A percentile compares a stretch with the other conserved stretches of the same genome.
Conservation (phyloP, 2,888 invertebrate genomes). For the Blastobasis lacticolella region DNA sequence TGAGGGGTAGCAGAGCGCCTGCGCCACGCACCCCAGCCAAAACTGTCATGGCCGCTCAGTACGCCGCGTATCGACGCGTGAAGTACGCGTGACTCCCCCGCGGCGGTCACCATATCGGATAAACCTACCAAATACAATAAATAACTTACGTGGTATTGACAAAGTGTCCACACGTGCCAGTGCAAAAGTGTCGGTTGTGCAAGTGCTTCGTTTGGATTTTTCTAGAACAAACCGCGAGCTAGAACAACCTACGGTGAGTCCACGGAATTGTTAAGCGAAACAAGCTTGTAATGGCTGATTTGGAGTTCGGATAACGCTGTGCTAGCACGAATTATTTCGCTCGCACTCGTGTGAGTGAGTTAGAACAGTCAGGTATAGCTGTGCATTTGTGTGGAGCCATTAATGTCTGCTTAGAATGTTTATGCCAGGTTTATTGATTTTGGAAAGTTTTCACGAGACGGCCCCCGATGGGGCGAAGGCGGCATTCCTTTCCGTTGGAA, state of each 20-base stretch:
- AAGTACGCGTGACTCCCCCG: slow-evolving; percentile 33
- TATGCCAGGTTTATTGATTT: slow-evolving; percentile 44
- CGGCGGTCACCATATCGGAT: slow-evolving; percentile 6
- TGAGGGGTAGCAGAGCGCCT: slow-evolving; percentile 35
- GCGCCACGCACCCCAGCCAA: slow-evolving; percentile 47
- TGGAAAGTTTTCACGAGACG: slow-evolving; percentile 29
- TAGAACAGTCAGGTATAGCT: neutral
- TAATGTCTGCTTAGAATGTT: slow-evolving; percentile 34
- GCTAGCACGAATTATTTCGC: slow-evolving; percentile 5
- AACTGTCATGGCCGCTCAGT: slow-evolving; percentile 68
- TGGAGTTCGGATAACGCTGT: slow-evolving; percentile 7
- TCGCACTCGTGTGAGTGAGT: slow-evolving; percentile 17
- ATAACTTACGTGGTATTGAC: slow-evolving; percentile 22
- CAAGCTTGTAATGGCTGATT: slow-evolving; percentile 11
- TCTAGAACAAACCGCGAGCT: slow-evolving; percentile 34
- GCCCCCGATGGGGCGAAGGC: neutral
- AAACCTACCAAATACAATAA: slow-evolving; percentile 2
- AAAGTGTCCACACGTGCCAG: slow-evolving; percentile 15
- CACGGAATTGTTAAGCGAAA: slow-evolving; percentile 17
- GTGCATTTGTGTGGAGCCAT: slow-evolving; percentile 23
- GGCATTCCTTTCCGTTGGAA: too few species aligned
- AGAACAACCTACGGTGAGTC: slow-evolving; percentile 43
- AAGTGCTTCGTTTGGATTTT: slow-evolving; percentile 25
- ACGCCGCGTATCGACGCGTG: slow-evolving; percentile 52
- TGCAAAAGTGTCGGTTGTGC: neutral